Percentiles rank a stretch among this genome's conserved stretches.
phyloP scores from a whole-genome alignment of 2,113 vertebrate genomes.

The Pipra filicauda region DNA sequence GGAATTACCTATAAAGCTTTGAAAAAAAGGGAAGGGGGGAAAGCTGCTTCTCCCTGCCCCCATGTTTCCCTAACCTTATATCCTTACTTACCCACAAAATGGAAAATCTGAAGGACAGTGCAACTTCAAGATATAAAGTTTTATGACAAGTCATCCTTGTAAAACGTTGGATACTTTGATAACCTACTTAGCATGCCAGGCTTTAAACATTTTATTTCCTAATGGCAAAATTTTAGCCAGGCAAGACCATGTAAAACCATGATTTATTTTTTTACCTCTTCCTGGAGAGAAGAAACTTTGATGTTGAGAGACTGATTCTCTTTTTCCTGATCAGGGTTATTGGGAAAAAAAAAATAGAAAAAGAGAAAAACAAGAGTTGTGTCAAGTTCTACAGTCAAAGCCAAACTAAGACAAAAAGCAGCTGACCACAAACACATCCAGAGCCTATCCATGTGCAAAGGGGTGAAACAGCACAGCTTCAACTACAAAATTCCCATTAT shows the following conservation, averaged over 20 bases:
- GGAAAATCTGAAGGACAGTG: not conserved
- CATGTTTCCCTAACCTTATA: not conserved
- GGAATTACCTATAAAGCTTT: not conserved
- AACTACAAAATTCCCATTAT: not conserved
- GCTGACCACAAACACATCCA: not conserved
- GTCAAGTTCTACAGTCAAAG: not conserved
- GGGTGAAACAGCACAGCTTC: too few species aligned
- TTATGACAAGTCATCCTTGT: not conserved
- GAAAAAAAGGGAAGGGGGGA: accelerated
- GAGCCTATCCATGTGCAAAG: too few species aligned
- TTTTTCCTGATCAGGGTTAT: constrained; percentile 72
- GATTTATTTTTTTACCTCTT: constrained; percentile 78
- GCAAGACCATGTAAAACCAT: not conserved
- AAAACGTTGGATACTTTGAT: not conserved
- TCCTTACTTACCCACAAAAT: not conserved
- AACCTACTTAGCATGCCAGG: not conserved
- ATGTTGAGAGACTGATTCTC: constrained; percentile 83
- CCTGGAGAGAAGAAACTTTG: constrained; percentile 84
- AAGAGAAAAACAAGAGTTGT: not conserved
- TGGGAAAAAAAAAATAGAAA: not conserved
- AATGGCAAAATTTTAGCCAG: not conserved
- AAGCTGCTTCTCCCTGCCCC: not conserved
- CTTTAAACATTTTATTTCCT: not conserved
- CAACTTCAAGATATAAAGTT: not conserved
- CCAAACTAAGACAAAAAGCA: not conserved